Conservation (phyloP, 2,113 vertebrate genomes). For the Amphiprion percula region DNA sequence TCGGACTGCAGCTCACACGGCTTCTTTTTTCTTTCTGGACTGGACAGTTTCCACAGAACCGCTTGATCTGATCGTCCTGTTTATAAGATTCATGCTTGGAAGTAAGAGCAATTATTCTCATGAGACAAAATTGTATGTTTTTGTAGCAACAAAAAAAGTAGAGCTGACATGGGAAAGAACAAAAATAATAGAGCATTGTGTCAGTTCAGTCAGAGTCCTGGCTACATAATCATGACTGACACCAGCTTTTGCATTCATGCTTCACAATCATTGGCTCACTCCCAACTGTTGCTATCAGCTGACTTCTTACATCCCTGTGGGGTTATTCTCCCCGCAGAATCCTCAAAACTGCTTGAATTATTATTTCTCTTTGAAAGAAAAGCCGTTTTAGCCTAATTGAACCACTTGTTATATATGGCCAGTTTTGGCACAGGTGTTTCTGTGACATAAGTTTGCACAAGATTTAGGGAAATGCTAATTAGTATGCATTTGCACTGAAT, state of each 20-base stretch:
- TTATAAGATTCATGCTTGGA: neutral
- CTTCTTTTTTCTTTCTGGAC: slow-evolving; percentile 2
- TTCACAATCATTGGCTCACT: neutral
- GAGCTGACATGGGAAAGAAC: neutral
- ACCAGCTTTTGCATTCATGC: neutral
- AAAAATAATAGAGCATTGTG: neutral
- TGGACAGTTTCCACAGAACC: neutral
- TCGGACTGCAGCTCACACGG: neutral
- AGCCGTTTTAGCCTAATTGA: too few relatives aligned
- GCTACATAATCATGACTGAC: neutral
- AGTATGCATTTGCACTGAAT: too few relatives aligned
- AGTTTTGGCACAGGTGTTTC: too few relatives aligned
- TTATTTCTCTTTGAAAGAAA: too few relatives aligned
- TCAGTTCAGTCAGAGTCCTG: slow-evolving; percentile 8
- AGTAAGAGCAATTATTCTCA: slow-evolving; percentile 15
- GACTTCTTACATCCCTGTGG: slow-evolving; percentile 3
- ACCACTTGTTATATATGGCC: too few relatives aligned
- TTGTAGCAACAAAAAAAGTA: neutral
- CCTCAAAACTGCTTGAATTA: too few relatives aligned
- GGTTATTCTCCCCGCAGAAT: too few relatives aligned
- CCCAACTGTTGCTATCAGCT: slow-evolving; percentile 24
- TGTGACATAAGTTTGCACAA: too few relatives aligned
- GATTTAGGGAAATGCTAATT: too few relatives aligned
- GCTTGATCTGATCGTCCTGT: slow-evolving; percentile 12
- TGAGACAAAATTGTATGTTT: neutral